These are phyloP conservation scores for Bradypus variegatus DNA, from an alignment of 2,797 vertebrate genomes.

Conservation along the genomic window DNA sequence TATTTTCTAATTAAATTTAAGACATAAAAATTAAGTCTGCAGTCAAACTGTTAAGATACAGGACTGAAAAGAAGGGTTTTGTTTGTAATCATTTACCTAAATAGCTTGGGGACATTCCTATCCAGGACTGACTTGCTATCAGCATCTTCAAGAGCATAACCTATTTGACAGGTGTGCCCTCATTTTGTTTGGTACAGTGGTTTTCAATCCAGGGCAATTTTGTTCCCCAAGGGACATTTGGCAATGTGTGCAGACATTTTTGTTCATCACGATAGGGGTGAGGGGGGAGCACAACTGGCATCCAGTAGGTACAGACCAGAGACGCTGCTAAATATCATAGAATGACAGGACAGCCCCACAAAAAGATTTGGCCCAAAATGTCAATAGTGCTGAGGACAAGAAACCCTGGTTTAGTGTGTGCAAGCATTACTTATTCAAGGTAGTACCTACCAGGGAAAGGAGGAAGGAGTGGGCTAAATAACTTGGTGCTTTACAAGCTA, in stretches of 20 bases:
- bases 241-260: not conserved
- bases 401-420: not conserved
- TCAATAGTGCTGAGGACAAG: not conserved
- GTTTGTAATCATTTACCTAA: not conserved
- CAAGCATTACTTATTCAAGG: not conserved
- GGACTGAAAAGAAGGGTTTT: not conserved
- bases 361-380: not conserved
- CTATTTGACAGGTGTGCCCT: not conserved
- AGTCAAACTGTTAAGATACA: not conserved
- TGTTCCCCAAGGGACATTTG: not conserved
- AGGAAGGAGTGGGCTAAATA: not conserved
- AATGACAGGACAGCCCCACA: not conserved
- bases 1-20: conserved; percentile 2
- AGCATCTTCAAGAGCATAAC: not conserved
- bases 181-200: not conserved
- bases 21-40: not conserved
- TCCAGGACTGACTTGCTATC: not conserved
- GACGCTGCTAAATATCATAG: not conserved
- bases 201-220: not conserved
- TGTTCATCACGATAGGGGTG: not conserved
- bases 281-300: not conserved
- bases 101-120: not conserved
- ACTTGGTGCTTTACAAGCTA: not conserved
- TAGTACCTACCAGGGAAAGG: not conserved
- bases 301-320: not conserved